Evolutionary conservation across 2,888 invertebrate species (phyloP).

Genomic region (Drosophila sordidula): DNA sequence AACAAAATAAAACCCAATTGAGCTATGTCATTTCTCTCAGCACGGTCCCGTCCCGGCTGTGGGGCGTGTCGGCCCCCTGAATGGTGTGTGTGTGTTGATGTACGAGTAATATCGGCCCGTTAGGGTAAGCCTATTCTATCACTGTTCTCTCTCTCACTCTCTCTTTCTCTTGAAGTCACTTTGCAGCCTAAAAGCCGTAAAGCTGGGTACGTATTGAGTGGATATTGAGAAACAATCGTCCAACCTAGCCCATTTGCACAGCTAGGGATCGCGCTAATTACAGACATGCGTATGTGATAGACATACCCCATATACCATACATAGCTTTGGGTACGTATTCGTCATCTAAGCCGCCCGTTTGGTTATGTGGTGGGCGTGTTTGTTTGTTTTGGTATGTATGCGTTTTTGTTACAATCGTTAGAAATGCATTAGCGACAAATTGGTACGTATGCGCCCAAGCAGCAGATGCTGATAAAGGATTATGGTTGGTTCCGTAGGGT

Average conservation of each 20-base stretch:
- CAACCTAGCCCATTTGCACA: conserved; percentile 21
- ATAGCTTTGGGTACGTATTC: conserved; percentile 57
- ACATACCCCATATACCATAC: conserved; percentile 30
- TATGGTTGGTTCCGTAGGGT: conserved; percentile 46
- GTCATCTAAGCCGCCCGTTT: conserved; percentile 17
- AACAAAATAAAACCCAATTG: conserved; percentile 15
- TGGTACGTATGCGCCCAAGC: conserved; percentile 53
- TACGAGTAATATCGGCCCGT: conserved; percentile 54
- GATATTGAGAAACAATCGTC: conserved; percentile 36
- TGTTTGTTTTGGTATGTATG: conserved; percentile 46
- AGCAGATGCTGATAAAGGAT: conserved; percentile 44
- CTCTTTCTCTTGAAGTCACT: conserved; percentile 56
- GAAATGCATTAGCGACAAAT: conserved; percentile 37
- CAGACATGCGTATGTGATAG: conserved; percentile 43
- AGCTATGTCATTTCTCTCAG: conserved; percentile 39
- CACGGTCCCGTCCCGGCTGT: conserved; percentile 36
- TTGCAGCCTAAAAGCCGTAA: conserved; percentile 61
- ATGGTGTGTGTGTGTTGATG: conserved; percentile 25
- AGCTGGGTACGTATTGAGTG: conserved; percentile 71
- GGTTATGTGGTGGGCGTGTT: conserved; percentile 26
- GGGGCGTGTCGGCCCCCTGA: conserved; percentile 18
- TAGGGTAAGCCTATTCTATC: conserved; percentile 67
- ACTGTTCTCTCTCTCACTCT: conserved; percentile 40
- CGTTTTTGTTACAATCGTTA: conserved; percentile 46
- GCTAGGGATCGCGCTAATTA: conserved; percentile 46